These are phyloP conservation scores for Melipona quadrifasciata DNA, from an alignment of 1,140 invertebrate genomes.

Conservation along the genomic window DNA sequence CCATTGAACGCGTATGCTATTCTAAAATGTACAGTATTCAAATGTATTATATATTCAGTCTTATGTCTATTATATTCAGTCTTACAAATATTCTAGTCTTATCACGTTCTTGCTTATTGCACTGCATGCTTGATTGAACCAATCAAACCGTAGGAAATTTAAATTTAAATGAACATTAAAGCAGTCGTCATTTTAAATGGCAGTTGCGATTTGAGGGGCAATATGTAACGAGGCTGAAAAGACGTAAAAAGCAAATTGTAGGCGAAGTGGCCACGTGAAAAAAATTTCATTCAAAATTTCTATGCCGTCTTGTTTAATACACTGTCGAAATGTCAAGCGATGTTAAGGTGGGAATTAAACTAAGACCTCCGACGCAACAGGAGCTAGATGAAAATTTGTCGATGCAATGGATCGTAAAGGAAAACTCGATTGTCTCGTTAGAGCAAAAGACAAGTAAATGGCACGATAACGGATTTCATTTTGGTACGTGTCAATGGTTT, in stretches of 20 bases:
- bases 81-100: slow-evolving; percentile 19
- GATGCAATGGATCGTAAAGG: slow-evolving; percentile 84
- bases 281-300: not conserved
- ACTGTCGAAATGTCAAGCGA: slow-evolving; percentile 81
- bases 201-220: slow-evolving; percentile 20
- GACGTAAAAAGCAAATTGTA: not conserved
- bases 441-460: slow-evolving; percentile 76
- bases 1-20: not conserved
- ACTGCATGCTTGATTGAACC: slow-evolving; percentile 23
- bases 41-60: not conserved
- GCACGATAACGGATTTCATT: slow-evolving; percentile 77
- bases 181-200: slow-evolving; percentile 32
- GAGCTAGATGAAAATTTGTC: slow-evolving; percentile 84
- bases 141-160: slow-evolving; percentile 34
- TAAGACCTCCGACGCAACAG: slow-evolving; percentile 85
- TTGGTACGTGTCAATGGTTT: slow-evolving; percentile 75
- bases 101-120: slow-evolving; percentile 32
- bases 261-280: slow-evolving; percentile 11
- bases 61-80: too few relatives aligned
- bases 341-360: slow-evolving; percentile 88
- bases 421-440: slow-evolving; percentile 83
- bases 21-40: not conserved
- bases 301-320: slow-evolving; percentile 8
- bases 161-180: slow-evolving; percentile 25
- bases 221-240: not conserved